Evolutionary conservation across 2,797 vertebrate genomes (phyloP).

Genomic region (Sparidentex hasta): DNA sequence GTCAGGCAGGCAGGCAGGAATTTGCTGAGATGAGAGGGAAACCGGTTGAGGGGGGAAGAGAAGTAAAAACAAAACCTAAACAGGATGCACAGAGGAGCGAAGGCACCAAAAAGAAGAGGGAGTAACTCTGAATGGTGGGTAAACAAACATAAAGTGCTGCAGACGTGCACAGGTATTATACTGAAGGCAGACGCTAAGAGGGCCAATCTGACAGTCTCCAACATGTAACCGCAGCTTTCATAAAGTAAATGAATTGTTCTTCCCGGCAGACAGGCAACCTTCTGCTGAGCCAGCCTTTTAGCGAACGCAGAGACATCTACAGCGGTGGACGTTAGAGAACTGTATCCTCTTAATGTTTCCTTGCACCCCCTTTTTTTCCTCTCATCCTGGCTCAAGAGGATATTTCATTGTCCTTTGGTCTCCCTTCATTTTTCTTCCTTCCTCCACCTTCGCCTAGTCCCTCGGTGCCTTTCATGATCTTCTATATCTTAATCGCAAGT

Average conservation of each 20-base stretch:
- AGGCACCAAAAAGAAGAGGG: neutral
- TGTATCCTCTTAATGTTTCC: neutral
- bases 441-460: conserved; percentile 31
- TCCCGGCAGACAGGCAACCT: conserved; percentile 41
- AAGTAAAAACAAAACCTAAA: conserved; percentile 14
- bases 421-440: conserved; percentile 42
- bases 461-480: conserved; percentile 46
- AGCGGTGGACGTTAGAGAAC: neutral
- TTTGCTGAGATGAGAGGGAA: conserved; percentile 62
- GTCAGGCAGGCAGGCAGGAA: conserved; percentile 68
- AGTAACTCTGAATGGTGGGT: neutral
- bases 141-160: conserved; percentile 1
- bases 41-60: conserved; percentile 26
- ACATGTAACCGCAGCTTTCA: conserved; percentile 31
- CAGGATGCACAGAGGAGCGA: neutral
- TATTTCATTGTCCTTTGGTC: conserved; percentile 35
- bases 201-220: conserved; percentile 36
- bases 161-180: conserved; percentile 15
- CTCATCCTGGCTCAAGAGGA: conserved; percentile 39
- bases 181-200: conserved; percentile 33
- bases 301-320: conserved; percentile 5
- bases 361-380: conserved; percentile 15
- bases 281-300: conserved; percentile 44
- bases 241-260: conserved; percentile 35
- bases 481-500: conserved; percentile 62